Evolutionary conservation across 1,140 invertebrate species (phyloP), one percentile per base, ranked within the genome.

Genomic region (Triops longicaudatus): DNA sequence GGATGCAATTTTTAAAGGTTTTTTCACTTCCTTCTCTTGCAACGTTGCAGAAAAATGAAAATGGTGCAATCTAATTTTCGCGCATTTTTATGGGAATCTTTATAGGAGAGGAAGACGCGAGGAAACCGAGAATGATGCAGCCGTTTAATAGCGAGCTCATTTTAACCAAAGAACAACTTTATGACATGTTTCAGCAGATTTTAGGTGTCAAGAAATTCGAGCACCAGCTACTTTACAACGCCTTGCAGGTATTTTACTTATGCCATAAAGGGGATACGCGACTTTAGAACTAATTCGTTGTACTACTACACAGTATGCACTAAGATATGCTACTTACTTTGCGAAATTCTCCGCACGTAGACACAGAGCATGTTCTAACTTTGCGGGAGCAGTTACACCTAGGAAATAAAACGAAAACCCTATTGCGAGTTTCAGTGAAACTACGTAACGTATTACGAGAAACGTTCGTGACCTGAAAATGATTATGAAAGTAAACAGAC

Each of bases 121-220:
- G 94, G 83, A 87, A 94, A 83, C 92, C 93, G 44, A 91, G 91
- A 50, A 74, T 95, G 86, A 92, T 94, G 83, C 92, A 93, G 86
- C 93, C 92, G 75, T 86, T 96, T 72, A 95, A 96, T 83, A 94
- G 93, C 44, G 96, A 98, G 83, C 87, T 93, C 79, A 95, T 97
- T 82, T 87, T 97, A 78, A 94, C 93, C 77, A 98, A 98, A 86
- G 96, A 98, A 83, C 96, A 98, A 85, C 89, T 99, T 0, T 99
- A 98, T 86, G 98, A 99, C 86, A 98, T 99, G 95, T 99, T 99
- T 86, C 98, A 99, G 84, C 97, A 98, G 85, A 98, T 99, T 80
- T 86, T 99, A 78, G 92, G 92, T 72, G 93, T 99, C 12, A 99
- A 99, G 88, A 99, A 99, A 86, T 99, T 99, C 85, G 98, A 99